Evolutionary conservation across 2,888 invertebrate species (phyloP), one percentile per base, ranked within the genome.

Genomic region (Hirtodrosophila cameraria): DNA sequence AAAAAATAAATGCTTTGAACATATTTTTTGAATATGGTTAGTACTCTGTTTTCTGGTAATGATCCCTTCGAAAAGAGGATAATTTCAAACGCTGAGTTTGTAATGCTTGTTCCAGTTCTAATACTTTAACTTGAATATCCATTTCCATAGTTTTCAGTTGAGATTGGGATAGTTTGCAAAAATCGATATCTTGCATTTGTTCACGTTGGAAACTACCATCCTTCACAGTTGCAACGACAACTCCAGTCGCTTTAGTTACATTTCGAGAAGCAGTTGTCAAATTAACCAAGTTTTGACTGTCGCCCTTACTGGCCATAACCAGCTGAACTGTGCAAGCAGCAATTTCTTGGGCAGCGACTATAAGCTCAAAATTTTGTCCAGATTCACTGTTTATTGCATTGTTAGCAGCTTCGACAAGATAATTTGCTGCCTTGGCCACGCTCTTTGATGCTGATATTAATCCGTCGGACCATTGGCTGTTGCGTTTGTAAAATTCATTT

Each of bases 401-500:
- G 91, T 99, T 98, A 2, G 99, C 98, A 0, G 98, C 96, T 79
- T 95, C 95, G 55, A 99, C 94, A 13, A 99, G 93, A 80, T 97
- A 94, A 88, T 97, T 97, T 3, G 99, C 99, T 48, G 98, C 99
- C 88, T 97, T 96, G 0, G 97, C 99, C 15, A 99, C 98, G 11
- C 98, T 96, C 90, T 99, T 99, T 0, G 99, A 98, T 0, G 99
- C 99, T 2, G 99, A 99, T 82, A 99, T 96, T 27, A 99, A 93
- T 3, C 99, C 99, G 90, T 99, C 98, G 0, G 99, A 99, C 99
- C 99, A 99, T 89, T 98, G 96, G 88, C 99, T 99, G 91, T 99
- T 99, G 74, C 97, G 93, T 90, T 99, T 97, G 91, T 99, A 99
- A 92, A 99, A 99, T 88, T 99, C 99, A 89, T 96, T 97, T 0